Evolutionary conservation across 2,888 invertebrate species (phyloP), one percentile per base, ranked within the genome.

Genomic region (Isotomurus palustris): DNA sequence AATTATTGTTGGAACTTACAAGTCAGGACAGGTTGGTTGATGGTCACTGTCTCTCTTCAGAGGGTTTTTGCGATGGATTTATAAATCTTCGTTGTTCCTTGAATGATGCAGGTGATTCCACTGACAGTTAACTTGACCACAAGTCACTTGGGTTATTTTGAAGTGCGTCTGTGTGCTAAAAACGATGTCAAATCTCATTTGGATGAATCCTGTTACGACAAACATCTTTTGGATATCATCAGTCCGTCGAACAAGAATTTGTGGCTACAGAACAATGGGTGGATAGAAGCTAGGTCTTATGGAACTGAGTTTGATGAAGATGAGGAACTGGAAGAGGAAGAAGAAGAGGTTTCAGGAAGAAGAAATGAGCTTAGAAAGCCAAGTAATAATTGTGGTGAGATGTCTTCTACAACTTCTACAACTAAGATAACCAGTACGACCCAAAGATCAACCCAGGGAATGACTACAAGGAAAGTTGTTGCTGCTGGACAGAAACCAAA

Each of bases 1-100:
- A 27, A 88, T 91, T 71, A 85, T 91, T 68, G 85, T 86, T 27
- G 79, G 86, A 56, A 86, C 85, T 71, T 91, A 91, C 76, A 84
- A 85, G 53, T 83, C 85, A 1, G 91, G 91, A 28, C 90, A 91
- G 83, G 86, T 86, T 73, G 22, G 21, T 24, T 41, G 8, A 41
- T 19, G 17, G 19, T 41, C n/a, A 17, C 8, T 32, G 32, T 32
- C 32, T 10, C 14, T 32, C 14, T 32, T n/a, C n/a, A n/a, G n/a
- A n/a, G n/a, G n/a, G n/a, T n/a, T n/a, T n/a, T n/a, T n/a, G n/a
- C n/a, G n/a, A n/a, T n/a, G n/a, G 14, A 32, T 14, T 8, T 32
- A 14, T 32, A 32, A 10, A 32, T 14, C 8, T 10, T 10, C 14
- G 32, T 27, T 36, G 35, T 36, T 12, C 10, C 22, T 22, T 36